A percentile compares a stretch with the other conserved stretches of the same genome.
These are phyloP conservation scores for Agapetus fuscipes DNA, from an alignment of 2,888 invertebrate species.

Conservation along the genomic window DNA sequence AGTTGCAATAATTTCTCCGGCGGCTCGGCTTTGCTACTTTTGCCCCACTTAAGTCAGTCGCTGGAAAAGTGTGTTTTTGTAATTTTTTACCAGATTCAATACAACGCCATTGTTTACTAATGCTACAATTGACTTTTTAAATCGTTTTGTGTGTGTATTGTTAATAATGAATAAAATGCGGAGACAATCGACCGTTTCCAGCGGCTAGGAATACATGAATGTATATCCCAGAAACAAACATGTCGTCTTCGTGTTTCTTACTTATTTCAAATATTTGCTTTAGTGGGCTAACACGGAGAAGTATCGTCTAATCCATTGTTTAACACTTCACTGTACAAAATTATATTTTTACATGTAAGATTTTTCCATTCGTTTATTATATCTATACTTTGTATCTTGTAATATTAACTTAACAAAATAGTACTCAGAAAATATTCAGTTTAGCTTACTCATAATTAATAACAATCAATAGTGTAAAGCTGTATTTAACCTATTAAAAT, in stretches of 20 bases:
- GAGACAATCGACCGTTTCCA: not conserved
- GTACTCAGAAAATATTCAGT: too few relatives aligned
- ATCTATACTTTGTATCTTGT: too few relatives aligned
- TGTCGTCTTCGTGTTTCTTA: not conserved
- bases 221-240: not conserved
- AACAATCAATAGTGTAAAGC: too few relatives aligned
- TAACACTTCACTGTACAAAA: not conserved
- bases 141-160: not conserved
- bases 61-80: not conserved
- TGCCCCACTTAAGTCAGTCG: too few relatives aligned
- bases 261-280: not conserved
- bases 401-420: too few relatives aligned
- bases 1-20: too few relatives aligned
- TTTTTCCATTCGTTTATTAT: too few relatives aligned
- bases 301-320: not conserved
- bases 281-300: not conserved
- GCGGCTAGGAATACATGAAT: not conserved
- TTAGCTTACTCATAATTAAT: too few relatives aligned
- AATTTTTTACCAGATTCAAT: not conserved
- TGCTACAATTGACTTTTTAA: not conserved
- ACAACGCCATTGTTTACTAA: not conserved
- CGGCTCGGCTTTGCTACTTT: too few relatives aligned
- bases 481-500: too few relatives aligned
- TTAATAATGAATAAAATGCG: not conserved
- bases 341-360: not conserved